Evolutionary conservation across 30 jellyfish, hydroid and myxozoan species (phyloP).

Genomic region (Catostylus mosaicus): DNA sequence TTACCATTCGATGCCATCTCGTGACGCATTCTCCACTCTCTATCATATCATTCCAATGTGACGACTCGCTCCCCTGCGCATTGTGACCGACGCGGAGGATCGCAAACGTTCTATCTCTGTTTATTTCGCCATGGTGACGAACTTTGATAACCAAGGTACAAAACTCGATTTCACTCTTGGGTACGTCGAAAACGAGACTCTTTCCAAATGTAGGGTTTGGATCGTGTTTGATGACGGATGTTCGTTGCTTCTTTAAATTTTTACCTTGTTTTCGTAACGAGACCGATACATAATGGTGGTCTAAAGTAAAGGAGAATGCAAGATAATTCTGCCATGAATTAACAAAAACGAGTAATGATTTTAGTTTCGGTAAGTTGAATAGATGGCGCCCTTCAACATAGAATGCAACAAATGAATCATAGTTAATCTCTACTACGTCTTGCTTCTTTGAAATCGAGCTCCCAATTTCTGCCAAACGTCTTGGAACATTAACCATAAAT

Average conservation of each 20-base stretch:
- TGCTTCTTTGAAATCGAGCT: too few species aligned
- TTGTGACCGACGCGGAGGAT: conserved; percentile 83
- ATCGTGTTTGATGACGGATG: conserved; percentile 96
- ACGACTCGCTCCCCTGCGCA: conserved; percentile 93
- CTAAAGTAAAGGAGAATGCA: too few species aligned
- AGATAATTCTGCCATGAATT: too few species aligned
- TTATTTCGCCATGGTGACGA: conserved; percentile 92
- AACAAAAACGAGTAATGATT: too few species aligned
- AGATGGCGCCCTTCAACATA: background rate
- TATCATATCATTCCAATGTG: conserved; percentile 97
- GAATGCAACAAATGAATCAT: background rate
- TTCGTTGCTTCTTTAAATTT: conserved; percentile 78
- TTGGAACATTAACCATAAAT: too few species aligned
- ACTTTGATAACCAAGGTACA: conserved; percentile 86
- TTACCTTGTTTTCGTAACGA: conserved; percentile 85
- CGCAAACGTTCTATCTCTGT: conserved; percentile 95
- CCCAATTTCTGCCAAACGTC: too few species aligned
- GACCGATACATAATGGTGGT: conserved; percentile 93
- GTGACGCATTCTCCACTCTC: conserved; percentile 83
- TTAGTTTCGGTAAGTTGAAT: too few species aligned
- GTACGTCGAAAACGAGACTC: conserved; percentile 80
- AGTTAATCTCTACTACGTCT: too few species aligned
- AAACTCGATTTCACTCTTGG: conserved; percentile 58
- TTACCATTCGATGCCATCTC: conserved; percentile 97
- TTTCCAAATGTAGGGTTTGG: conserved; percentile 94